phyloP scores from a whole-genome alignment of 1,140 invertebrate genomes.

The Drosophila murphyi region DNA sequence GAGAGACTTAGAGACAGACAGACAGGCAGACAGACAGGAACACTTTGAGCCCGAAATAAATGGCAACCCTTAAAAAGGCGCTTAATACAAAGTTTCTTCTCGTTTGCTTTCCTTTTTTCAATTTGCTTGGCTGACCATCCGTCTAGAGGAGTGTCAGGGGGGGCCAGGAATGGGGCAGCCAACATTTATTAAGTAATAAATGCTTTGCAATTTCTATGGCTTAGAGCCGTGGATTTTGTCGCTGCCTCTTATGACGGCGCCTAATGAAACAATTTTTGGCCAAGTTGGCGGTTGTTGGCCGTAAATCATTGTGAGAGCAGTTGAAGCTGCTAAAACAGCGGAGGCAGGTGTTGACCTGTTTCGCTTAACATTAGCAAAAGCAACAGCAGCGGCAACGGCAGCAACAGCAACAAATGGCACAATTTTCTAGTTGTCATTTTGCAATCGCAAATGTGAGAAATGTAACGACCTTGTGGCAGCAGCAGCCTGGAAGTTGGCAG shows the following conservation, averaged over 20 bases:
- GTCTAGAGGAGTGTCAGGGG: neutral
- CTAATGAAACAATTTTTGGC: constrained; percentile 17
- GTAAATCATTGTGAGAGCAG: constrained; percentile 52
- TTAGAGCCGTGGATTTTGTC: constrained; percentile 49
- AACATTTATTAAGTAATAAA: constrained; percentile 76
- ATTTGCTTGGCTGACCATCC: constrained; percentile 39
- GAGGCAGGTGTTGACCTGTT: constrained; percentile 37
- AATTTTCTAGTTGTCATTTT: constrained; percentile 63
- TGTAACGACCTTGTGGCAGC: constrained; percentile 52
- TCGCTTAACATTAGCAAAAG: too few species aligned
- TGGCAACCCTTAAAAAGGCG: constrained; percentile 58
- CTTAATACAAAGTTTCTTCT: constrained; percentile 59
- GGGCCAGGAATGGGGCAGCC: neutral
- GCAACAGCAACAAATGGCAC: constrained; percentile 48
- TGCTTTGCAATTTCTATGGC: constrained; percentile 64
- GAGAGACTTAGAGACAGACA: constrained; percentile 7
- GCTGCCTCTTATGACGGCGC: constrained; percentile 5
- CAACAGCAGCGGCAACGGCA: neutral
- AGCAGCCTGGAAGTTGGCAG: neutral
- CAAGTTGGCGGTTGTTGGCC: constrained; percentile 1
- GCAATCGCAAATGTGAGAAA: constrained; percentile 60
- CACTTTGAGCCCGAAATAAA: constrained; percentile 49
- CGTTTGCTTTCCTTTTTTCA: constrained; percentile 53
- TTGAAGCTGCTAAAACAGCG: constrained; percentile 5
- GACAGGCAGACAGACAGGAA: neutral